phyloP scores from a whole-genome alignment of 1,140 invertebrate species.

The Panulirus ornatus region DNA sequence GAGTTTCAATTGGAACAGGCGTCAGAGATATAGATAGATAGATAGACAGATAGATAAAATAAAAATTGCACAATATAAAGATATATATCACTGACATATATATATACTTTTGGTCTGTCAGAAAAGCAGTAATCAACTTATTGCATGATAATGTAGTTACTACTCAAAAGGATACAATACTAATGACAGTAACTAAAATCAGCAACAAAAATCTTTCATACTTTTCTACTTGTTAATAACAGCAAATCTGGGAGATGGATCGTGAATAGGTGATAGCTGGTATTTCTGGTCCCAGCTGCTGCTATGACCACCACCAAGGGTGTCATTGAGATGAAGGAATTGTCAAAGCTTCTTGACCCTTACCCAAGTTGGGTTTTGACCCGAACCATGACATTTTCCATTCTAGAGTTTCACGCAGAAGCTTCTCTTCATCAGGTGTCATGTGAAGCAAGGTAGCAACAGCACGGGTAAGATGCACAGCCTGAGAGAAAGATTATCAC shows the following conservation, averaged over 20 bases:
- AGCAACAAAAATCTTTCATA: background rate
- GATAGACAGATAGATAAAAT: too few relatives aligned
- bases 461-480: conserved; percentile 91
- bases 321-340: conserved; percentile 74
- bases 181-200: background rate
- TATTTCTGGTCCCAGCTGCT: background rate
- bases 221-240: too few relatives aligned
- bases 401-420: conserved; percentile 91
- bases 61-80: too few relatives aligned
- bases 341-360: conserved; percentile 66
- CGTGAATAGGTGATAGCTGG: too few relatives aligned
- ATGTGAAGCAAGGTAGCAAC: conserved; percentile 91
- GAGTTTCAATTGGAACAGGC: too few relatives aligned
- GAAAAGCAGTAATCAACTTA: background rate
- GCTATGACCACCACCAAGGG: conserved; percentile 25
- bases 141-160: too few relatives aligned
- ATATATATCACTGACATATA: too few relatives aligned
- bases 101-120: background rate
- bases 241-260: background rate
- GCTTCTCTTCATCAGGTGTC: conserved; percentile 90
- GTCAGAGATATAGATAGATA: too few relatives aligned
- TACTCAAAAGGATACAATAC: too few relatives aligned
- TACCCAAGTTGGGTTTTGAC: conserved; percentile 77
- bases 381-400: conserved; percentile 94
- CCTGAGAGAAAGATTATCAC: conserved; percentile 76